Conservation (phyloP, 2,888 invertebrate species). For the Epinotia nisella region DNA sequence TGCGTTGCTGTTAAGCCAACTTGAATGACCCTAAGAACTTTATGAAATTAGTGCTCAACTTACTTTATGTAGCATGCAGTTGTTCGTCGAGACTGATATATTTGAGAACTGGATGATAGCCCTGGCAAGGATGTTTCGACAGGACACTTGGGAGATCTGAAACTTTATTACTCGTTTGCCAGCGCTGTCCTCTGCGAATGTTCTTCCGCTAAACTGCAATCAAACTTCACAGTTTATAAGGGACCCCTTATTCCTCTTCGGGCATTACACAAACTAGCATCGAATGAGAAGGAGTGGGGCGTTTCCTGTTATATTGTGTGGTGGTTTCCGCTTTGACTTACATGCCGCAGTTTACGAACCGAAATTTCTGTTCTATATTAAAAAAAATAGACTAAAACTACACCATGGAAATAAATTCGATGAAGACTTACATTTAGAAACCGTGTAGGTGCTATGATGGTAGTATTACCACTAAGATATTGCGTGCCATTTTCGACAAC, state of each 20-base stretch:
- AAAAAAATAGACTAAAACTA: no score
- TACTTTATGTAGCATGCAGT: background rate
- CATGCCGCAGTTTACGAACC: no score
- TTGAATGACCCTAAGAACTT: no score
- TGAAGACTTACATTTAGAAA: background rate
- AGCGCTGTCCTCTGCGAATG: background rate
- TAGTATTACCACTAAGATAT: background rate
- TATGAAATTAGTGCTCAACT: background rate
- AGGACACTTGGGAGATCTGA: background rate
- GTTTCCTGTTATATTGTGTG: no score
- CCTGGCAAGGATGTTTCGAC: background rate
- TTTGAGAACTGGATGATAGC: background rate
- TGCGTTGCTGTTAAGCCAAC: no score
- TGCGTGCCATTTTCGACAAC: background rate
- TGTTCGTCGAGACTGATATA: background rate
- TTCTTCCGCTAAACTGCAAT: conserved; percentile 6
- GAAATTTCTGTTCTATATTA: no score
- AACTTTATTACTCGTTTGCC: background rate
- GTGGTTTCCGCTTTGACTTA: no score
- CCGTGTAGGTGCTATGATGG: background rate
- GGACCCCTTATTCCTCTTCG: no score
- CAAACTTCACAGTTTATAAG: no score
- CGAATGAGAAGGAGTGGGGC: no score
- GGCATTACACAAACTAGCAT: no score
- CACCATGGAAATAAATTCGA: background rate